phyloP scores from a whole-genome alignment of 2,113 vertebrate genomes.

The Hiodon tergisus region DNA sequence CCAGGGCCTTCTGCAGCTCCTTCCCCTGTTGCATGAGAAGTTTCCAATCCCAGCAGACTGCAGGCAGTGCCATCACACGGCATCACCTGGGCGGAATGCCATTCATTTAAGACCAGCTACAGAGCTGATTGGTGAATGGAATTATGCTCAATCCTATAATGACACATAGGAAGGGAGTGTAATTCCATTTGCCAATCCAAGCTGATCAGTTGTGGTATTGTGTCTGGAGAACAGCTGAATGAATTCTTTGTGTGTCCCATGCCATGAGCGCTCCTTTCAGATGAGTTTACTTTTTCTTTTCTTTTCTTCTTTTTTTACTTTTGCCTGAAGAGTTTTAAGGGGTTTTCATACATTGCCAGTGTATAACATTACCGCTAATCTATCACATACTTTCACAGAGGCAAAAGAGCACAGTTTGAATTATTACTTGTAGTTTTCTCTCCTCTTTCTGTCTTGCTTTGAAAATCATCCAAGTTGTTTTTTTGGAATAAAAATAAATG shows the following conservation, averaged over 20 bases:
- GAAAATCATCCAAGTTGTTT: slow-evolving; percentile 8
- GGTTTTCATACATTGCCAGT: slow-evolving; percentile 14
- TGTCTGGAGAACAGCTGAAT: slow-evolving; percentile 17
- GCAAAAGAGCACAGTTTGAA: slow-evolving; percentile 3
- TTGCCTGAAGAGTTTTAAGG: slow-evolving; percentile 2
- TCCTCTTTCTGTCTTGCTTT: not conserved
- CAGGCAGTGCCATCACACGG: not conserved
- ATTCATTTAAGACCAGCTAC: not conserved
- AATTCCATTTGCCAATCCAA: slow-evolving; percentile 10
- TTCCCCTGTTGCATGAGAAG: not conserved
- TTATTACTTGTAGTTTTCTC: slow-evolving; percentile 3
- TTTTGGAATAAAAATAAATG: not conserved
- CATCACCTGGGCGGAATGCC: slow-evolving; percentile 7
- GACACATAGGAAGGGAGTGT: slow-evolving; percentile 17
- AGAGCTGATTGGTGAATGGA: slow-evolving; percentile 22
- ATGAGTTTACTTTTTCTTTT: not conserved
- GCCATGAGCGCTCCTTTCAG: slow-evolving; percentile 9
- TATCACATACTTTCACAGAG: slow-evolving; percentile 16
- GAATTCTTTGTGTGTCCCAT: slow-evolving; percentile 19
- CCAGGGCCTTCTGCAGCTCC: not conserved
- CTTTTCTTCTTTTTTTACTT: slow-evolving; percentile 14
- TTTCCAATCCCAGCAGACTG: not conserved
- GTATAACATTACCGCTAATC: slow-evolving; percentile 25
- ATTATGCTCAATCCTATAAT: slow-evolving; percentile 20
- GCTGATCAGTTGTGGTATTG: slow-evolving; percentile 17